phyloP scores from a whole-genome alignment of 2,113 vertebrate genomes.

The Globicephala melas region DNA sequence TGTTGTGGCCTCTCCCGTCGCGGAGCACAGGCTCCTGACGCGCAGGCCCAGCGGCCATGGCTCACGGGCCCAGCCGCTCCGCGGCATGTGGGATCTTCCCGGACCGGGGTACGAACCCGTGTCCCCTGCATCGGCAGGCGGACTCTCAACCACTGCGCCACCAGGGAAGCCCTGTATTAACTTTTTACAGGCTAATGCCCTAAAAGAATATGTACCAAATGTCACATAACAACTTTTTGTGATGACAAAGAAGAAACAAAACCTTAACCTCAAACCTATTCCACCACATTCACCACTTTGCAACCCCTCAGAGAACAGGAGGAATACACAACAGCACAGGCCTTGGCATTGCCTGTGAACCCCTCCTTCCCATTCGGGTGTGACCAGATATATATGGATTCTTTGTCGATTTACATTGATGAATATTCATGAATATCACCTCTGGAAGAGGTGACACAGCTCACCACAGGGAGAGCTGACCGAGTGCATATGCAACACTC shows the following conservation, averaged over 20 bases:
- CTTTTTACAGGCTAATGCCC: background rate
- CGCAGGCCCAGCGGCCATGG: no score
- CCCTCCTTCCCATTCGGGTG: background rate
- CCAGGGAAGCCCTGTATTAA: background rate
- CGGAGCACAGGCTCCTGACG: no score
- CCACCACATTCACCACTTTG: no score
- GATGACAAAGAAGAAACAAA: background rate
- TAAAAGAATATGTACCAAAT: background rate
- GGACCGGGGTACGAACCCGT: no score
- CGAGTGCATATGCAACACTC: background rate
- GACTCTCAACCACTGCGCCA: no score
- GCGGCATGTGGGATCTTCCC: no score
- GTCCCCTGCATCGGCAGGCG: no score
- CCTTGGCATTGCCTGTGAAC: rapidly evolving
- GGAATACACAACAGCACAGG: background rate
- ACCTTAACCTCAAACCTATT: no score
- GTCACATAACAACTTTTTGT: background rate
- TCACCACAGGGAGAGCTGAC: background rate
- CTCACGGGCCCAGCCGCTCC: no score
- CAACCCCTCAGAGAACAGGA: background rate
- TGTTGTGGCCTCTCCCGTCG: no score
- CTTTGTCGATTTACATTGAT: background rate
- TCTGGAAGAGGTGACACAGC: background rate
- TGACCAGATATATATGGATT: rapidly evolving
- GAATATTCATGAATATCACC: background rate